Conservation (phyloP, 2,888 invertebrate genomes). For the Melanophora roralis region DNA sequence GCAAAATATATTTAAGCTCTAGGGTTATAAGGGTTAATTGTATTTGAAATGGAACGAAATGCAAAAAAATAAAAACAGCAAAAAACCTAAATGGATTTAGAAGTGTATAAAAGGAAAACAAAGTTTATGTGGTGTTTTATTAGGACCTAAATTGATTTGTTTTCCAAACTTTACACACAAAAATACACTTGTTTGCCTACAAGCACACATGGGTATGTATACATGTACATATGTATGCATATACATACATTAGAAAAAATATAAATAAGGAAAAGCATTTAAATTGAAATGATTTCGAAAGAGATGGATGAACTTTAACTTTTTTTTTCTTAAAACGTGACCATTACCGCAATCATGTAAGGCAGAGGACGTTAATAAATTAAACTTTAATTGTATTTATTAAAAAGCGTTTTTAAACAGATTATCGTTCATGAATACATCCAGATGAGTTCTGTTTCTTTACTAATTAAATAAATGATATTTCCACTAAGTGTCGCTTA, state of each 20-base stretch:
- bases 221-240: background rate
- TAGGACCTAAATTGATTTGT: conserved; percentile 32
- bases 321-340: background rate
- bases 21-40: conserved; percentile 49
- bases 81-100: conserved; percentile 35
- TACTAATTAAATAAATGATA: background rate
- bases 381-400: no score
- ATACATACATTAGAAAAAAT: background rate
- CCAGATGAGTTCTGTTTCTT: no score
- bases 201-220: no score
- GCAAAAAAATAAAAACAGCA: background rate
- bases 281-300: conserved; percentile 4
- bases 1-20: conserved; percentile 19
- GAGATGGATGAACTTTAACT: background rate
- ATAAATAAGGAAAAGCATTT: conserved; percentile 2
- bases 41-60: conserved; percentile 26
- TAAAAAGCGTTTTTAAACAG: no score
- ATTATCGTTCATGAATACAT: no score
- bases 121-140: conserved; percentile 4
- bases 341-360: no score
- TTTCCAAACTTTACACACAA: background rate
- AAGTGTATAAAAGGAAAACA: conserved; percentile 18
- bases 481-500: background rate
- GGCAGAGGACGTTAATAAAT: conserved; percentile 16
- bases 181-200: background rate